Evolutionary conservation across 2,888 invertebrate species (phyloP), one percentile per base, ranked within the genome.

Genomic region (Tanytarsus gracilentus): DNA sequence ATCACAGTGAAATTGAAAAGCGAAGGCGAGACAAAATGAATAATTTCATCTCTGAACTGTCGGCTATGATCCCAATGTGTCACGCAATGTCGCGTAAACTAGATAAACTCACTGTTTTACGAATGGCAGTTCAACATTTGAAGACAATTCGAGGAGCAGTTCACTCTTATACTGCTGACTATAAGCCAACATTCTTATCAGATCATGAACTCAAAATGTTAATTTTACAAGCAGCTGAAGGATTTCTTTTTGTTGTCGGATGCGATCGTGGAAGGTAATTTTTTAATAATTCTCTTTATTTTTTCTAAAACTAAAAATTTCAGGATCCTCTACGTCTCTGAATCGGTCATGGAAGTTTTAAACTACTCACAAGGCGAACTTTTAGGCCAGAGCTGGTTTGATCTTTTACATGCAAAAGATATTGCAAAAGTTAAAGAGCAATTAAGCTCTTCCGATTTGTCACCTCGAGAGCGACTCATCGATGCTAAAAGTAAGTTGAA

Each of bases 1-100:
- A 94, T 74, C 96, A 96, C 76, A 94, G 94, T 72, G 94, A 95
- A 76, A 95, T 96, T 63, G 95, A 96, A 75, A 96, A 96, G 72
- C 78, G 95, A 0, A 79, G 96, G 1, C 80, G 96, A 27, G 94
- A 96, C 72, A 96, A 95, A 75, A 96, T 96, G 94, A 96, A 96
- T 76, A 89, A 88, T 0, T 94, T 48, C 74, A 95, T 96, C 66
- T 83, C 86, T 3, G 93, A 96, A 72, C 73, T 96, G 61, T 88
- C 91, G 56, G 79, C 86, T 1, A 86, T 96, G 83, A 83, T 96
- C 18, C 96, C 95, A 0, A 91, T 93, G 90, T 96, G 95, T 70
- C 86, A 87, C 66, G 90, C 92, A 3, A 89, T 93, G 88, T 86
- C 91, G 29, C 78, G 93, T 61, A 96, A 96, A 75, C 76, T 95